phyloP scores from a whole-genome alignment of 2,113 vertebrate species.

The Hemiscyllium ocellatum region DNA sequence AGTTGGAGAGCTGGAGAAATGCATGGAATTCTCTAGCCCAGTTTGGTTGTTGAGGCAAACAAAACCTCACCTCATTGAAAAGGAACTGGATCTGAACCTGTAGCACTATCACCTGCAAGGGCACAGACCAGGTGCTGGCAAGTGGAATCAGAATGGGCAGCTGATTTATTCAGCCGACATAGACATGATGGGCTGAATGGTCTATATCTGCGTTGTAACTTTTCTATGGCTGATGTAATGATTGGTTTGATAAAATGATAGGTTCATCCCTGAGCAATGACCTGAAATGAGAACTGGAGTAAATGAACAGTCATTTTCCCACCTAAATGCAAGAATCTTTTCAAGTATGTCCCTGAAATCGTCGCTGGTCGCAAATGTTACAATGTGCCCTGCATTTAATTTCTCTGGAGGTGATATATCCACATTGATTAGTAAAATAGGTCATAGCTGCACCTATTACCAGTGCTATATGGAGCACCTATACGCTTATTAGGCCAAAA shows the following conservation, averaged over 20 bases:
- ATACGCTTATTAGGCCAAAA: background rate
- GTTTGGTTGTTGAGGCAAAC: too few relatives aligned
- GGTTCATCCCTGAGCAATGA: background rate
- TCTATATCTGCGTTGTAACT: too few relatives aligned
- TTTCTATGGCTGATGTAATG: too few relatives aligned
- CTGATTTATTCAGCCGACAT: too few relatives aligned
- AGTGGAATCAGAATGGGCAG: too few relatives aligned
- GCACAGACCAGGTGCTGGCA: too few relatives aligned
- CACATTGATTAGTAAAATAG: background rate
- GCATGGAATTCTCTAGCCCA: too few relatives aligned
- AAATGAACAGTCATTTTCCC: background rate
- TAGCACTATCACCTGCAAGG: too few relatives aligned
- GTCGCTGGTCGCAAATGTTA: background rate
- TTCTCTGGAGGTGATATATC: background rate
- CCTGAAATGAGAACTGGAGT: background rate
- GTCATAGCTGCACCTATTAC: constrained; percentile 8
- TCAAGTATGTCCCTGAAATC: background rate
- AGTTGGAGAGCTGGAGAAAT: too few relatives aligned
- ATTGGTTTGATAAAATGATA: background rate
- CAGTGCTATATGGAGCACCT: background rate
- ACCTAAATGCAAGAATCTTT: background rate
- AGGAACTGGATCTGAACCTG: too few relatives aligned
- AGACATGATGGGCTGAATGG: too few relatives aligned
- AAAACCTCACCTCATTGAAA: too few relatives aligned
- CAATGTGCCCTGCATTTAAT: background rate